Base-by-base conservation (phyloP, 2,888 invertebrate species). In the Acholoe squamosa region DNA sequence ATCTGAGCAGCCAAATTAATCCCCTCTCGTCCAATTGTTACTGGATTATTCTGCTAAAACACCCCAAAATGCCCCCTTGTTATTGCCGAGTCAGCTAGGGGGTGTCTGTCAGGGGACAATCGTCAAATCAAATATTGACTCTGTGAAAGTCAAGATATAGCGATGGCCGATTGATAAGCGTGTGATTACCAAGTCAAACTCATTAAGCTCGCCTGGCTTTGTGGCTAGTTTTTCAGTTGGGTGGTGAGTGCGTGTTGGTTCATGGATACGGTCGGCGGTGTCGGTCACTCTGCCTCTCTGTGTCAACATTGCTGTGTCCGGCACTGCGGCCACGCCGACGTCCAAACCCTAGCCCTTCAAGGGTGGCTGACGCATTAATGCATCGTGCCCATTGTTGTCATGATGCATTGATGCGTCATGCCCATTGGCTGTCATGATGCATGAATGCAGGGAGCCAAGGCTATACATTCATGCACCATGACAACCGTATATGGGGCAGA, bases 71-170 rank as follows among this genome's bases (percentile, higher is more conserved):
- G 22, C 22, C 61, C 22, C 61, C 61, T 54, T 61, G 22, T 61
- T 61, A 19, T 61, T 61, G 61, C n/a, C 61, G 61, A 61, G 61
- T 61, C 61, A 61, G 10, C 12, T 14, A 19, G 10, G 5, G 19
- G 61, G 19, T 14, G 22, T 61, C 12, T 76, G 33, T 19, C 80
- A 10, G 80, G 3, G 33, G 80, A 80, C 80, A 80, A 80, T 80
- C 34, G 43, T 33, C 33, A 0, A 34, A n/a, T 43, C 80, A 80
- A 86, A 86, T 86, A 86, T 86, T 86, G 86, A 86, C 86, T 52
- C 86, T 52, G 54, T 25, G 86, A 86, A 54, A 86, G 86, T 86
- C 52, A 86, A 86, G 86, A 52, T 86, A 56, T 54, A 80, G 80
- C 43, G 80, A 33, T 43, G 80, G 80, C 80, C 34, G 43, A 19